phyloP scores from a whole-genome alignment of 1,140 invertebrate species.

The Cydia fagiglandana region DNA sequence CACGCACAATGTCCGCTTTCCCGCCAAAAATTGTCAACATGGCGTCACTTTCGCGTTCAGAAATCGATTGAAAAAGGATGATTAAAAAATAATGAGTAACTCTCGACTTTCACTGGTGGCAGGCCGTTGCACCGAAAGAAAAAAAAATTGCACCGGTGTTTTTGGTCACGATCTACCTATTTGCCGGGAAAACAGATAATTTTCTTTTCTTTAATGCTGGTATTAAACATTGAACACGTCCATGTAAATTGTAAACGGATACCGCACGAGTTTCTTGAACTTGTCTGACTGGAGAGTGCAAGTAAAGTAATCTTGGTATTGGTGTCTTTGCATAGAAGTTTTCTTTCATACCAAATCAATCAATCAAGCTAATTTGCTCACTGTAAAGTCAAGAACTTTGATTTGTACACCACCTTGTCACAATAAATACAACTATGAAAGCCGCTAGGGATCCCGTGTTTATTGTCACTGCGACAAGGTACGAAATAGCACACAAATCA shows the following conservation, averaged over 20 bases:
- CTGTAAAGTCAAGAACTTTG: too few species aligned
- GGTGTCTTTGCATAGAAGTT: not conserved
- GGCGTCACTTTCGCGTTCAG: constrained; percentile 33
- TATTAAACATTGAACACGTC: constrained; percentile 15
- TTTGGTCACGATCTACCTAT: constrained; percentile 43
- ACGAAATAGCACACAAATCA: too few species aligned
- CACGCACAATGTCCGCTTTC: constrained; percentile 35
- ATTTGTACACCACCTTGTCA: too few species aligned
- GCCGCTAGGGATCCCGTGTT: too few species aligned
- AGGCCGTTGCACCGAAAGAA: constrained; percentile 46
- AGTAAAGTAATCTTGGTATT: not conserved
- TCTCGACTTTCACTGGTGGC: constrained; percentile 57
- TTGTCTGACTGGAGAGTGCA: not conserved
- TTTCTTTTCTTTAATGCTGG: constrained; percentile 29
- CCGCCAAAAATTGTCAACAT: constrained; percentile 34
- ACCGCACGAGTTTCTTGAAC: not conserved
- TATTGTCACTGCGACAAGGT: too few species aligned
- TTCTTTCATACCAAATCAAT: too few species aligned
- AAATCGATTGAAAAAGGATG: constrained; percentile 45
- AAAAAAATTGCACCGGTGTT: constrained; percentile 43
- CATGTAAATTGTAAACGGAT: not conserved
- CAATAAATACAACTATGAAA: too few species aligned
- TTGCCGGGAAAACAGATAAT: constrained; percentile 39
- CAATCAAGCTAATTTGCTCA: too few species aligned
- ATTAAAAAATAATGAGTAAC: constrained; percentile 47